phyloP scores from a whole-genome alignment of 92 coral and sea anemone genomes.

The Chrysogorgia sp. region DNA sequence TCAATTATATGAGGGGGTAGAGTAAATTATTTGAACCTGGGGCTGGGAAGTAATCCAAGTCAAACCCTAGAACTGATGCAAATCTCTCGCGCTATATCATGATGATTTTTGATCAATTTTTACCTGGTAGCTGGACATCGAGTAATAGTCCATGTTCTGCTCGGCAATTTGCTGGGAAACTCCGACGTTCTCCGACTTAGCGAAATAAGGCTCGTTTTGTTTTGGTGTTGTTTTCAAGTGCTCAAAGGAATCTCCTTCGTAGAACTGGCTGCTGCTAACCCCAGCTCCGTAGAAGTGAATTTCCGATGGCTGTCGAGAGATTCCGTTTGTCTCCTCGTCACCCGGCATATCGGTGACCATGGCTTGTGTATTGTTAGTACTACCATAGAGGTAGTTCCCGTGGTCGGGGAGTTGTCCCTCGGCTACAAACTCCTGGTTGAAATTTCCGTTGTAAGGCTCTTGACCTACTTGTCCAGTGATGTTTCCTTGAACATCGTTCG shows the following conservation, averaged over 20 bases:
- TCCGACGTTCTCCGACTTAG: background rate
- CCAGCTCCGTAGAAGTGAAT: background rate
- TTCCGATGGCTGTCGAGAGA: constrained; percentile 12
- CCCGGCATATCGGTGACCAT: background rate
- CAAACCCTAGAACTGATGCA: too few relatives aligned
- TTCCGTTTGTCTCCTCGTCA: background rate
- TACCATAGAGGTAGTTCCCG: constrained; percentile 6
- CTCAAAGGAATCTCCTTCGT: constrained; percentile 25
- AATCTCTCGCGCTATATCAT: too few relatives aligned
- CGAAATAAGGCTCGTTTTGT: background rate
- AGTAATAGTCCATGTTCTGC: constrained; percentile 8
- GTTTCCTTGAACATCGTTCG: background rate
- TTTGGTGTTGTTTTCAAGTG: background rate
- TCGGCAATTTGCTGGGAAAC: background rate
- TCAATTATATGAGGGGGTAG: background rate
- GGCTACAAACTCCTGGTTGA: background rate
- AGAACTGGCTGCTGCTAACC: background rate
- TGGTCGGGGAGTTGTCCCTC: background rate
- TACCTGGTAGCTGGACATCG: constrained; percentile 6
- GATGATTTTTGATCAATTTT: background rate
- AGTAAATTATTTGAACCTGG: too few relatives aligned
- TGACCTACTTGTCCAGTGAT: background rate
- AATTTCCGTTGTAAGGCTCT: constrained; percentile 7
- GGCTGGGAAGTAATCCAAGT: too few relatives aligned
- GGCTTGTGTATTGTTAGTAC: background rate